Evolutionary conservation across 2,797 vertebrate species (phyloP).

Genomic region (Trachops cirrhosus): DNA sequence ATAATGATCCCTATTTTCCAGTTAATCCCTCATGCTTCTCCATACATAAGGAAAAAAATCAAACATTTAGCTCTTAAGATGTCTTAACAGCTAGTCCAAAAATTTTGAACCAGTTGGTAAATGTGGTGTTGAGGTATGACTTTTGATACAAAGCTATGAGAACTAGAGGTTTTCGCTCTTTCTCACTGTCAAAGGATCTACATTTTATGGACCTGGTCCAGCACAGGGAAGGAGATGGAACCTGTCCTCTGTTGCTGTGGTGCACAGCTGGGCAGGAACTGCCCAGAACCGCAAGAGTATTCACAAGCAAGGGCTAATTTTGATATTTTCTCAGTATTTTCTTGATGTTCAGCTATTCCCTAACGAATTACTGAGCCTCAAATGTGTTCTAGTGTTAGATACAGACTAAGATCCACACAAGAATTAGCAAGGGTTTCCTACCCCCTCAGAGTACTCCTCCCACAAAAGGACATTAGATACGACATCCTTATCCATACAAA

Average conservation of each 20-base stretch:
- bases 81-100: not conserved
- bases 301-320: not conserved
- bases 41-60: not conserved
- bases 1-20: not conserved
- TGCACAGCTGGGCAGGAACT: not conserved
- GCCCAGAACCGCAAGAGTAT: not conserved
- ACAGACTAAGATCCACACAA: not conserved
- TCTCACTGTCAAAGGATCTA: not conserved
- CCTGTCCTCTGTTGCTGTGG: not conserved
- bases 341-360: not conserved
- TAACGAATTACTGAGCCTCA: not conserved
- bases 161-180: not conserved
- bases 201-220: not conserved
- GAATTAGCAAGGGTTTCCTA: not conserved
- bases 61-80: not conserved
- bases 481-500: not conserved
- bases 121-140: not conserved
- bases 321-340: not conserved
- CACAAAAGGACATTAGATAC: not conserved
- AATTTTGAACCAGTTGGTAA: not conserved
- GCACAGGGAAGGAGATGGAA: not conserved
- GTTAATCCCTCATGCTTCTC: not conserved
- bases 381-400: not conserved
- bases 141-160: not conserved
- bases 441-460: fast-evolving